phyloP scores from a whole-genome alignment of 2,113 vertebrate genomes.

The Psittacula cyanocephala region DNA sequence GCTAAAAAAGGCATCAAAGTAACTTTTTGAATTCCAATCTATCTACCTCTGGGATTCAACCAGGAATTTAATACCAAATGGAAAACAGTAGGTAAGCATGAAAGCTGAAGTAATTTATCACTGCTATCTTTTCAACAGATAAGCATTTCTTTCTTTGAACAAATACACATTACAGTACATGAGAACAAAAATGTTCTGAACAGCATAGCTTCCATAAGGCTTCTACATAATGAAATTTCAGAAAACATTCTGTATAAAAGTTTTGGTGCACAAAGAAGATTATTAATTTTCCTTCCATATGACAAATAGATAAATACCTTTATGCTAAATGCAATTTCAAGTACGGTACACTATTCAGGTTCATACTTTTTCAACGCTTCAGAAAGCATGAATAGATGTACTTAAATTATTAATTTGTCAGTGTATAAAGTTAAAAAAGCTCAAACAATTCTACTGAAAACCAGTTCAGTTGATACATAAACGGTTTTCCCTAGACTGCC shows the following conservation, averaged over 20 bases:
- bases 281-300: constrained; percentile 52
- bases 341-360: background rate
- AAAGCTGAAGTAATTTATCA: constrained; percentile 67
- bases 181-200: constrained; percentile 56
- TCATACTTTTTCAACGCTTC: constrained; percentile 30
- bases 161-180: constrained; percentile 52
- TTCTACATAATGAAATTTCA: constrained; percentile 28
- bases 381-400: background rate
- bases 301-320: constrained; percentile 54
- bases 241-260: constrained; percentile 6
- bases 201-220: background rate
- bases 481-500: background rate
- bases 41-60: background rate
- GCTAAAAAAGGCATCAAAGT: constrained; percentile 27
- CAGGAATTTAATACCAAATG: constrained; percentile 39
- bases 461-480: background rate
- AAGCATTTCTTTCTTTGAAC: constrained; percentile 67
- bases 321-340: constrained; percentile 25
- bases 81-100: constrained; percentile 55
- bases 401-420: constrained; percentile 36
- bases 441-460: constrained; percentile 4
- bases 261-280: constrained; percentile 8
- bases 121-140: constrained; percentile 64
- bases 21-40: constrained; percentile 47
- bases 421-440: background rate